A percentile compares a stretch with the other conserved stretches of the same genome.
These are phyloP conservation scores for Tryphoninae sp. DNA, from an alignment of 2,888 invertebrate species.

Conservation along the genomic window DNA sequence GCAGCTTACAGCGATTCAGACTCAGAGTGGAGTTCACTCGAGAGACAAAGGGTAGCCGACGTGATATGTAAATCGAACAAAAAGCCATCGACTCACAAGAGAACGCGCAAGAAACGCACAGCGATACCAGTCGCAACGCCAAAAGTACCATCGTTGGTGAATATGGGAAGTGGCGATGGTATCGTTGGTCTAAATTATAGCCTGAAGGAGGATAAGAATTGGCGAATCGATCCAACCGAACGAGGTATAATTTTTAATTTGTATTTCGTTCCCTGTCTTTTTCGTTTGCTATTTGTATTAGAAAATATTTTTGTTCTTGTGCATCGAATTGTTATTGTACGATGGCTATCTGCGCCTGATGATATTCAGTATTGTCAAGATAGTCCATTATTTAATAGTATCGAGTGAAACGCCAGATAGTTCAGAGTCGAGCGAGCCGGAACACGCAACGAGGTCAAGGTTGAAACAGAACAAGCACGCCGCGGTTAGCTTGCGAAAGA, in stretches of 20 bases:
- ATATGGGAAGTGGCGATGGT: slow-evolving; percentile 77
- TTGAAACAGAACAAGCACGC: slow-evolving; percentile 75
- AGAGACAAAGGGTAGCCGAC: slow-evolving; percentile 84
- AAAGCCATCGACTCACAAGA: slow-evolving; percentile 87
- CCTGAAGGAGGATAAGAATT: slow-evolving; percentile 79
- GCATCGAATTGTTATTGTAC: neutral
- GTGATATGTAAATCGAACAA: slow-evolving; percentile 86
- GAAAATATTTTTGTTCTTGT: slow-evolving; percentile 27
- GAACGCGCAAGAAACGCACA: slow-evolving; percentile 88
- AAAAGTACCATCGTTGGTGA: slow-evolving; percentile 88
- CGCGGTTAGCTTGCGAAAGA: slow-evolving; percentile 75
- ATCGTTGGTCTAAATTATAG: slow-evolving; percentile 78
- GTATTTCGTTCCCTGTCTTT: slow-evolving; percentile 16
- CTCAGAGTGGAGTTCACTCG: slow-evolving; percentile 91
- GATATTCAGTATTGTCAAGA: slow-evolving; percentile 60
- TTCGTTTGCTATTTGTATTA: slow-evolving; percentile 1
- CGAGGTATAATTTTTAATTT: slow-evolving; percentile 75
- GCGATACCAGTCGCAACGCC: slow-evolving; percentile 94
- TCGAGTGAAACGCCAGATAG: slow-evolving; percentile 79
- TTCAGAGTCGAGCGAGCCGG: slow-evolving; percentile 79
- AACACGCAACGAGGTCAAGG: slow-evolving; percentile 75
- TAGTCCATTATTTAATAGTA: slow-evolving; percentile 70
- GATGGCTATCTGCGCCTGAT: slow-evolving; percentile 48
- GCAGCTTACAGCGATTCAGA: slow-evolving; percentile 94
- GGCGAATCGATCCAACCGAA: slow-evolving; percentile 79